These are phyloP conservation scores for Sebastes cheni DNA, from an alignment of 2,797 vertebrate species.

Conservation along the genomic window DNA sequence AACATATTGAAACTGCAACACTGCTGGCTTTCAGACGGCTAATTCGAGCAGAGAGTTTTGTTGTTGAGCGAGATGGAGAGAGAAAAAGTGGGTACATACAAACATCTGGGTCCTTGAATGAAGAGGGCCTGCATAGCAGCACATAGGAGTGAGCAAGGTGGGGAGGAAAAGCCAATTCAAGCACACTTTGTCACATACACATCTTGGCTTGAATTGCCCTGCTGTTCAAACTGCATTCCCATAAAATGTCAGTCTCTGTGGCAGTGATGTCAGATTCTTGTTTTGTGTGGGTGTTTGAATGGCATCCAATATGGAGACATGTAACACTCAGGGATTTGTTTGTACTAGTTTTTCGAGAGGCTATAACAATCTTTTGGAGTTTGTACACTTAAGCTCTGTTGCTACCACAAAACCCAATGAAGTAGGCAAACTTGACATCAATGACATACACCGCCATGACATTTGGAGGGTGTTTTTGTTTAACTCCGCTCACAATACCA, in stretches of 20 bases:
- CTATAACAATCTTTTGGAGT: conserved; percentile 4
- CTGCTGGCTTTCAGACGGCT: not conserved
- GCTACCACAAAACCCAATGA: not conserved
- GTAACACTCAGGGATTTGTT: conserved; percentile 21
- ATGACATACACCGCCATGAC: not conserved
- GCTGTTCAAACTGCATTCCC: conserved; percentile 45
- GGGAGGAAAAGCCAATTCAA: conserved; percentile 4
- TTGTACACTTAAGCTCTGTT: not conserved
- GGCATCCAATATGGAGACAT: conserved; percentile 26
- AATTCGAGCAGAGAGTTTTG: conserved; percentile 7
- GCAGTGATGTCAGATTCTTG: conserved; percentile 28
- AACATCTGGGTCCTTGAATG: conserved; percentile 38
- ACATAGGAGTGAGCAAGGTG: not conserved
- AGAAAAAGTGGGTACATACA: not conserved
- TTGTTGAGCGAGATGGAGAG: conserved; percentile 6
- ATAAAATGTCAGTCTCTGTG: conserved; percentile 44
- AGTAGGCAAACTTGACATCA: not conserved
- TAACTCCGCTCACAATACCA: not conserved
- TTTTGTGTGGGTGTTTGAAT: conserved; percentile 45
- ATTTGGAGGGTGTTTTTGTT: not conserved
- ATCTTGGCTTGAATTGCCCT: conserved; percentile 39
- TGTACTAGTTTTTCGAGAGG: not conserved
- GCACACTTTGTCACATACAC: conserved; percentile 19
- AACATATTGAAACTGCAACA: not conserved
- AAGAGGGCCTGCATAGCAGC: conserved; percentile 24